Evolutionary conservation across 1,140 invertebrate genomes (phyloP).

Genomic region (Mycetomoellerius zeteki): DNA sequence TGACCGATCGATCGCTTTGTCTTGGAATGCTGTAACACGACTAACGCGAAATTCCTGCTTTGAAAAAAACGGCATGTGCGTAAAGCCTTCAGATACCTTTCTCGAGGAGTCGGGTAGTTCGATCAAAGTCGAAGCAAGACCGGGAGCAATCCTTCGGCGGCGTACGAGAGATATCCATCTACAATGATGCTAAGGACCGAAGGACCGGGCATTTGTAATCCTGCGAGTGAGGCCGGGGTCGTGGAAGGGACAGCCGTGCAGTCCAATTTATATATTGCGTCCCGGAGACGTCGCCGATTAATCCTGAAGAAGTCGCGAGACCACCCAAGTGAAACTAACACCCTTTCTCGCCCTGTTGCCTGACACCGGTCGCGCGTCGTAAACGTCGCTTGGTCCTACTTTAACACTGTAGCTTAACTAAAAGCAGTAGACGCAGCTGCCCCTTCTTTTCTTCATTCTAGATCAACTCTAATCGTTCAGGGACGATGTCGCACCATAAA

Average conservation of each 20-base stretch:
- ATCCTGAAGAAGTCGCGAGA: constrained; percentile 83
- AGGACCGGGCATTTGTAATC: constrained; percentile 85
- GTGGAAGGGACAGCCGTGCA: constrained; percentile 70
- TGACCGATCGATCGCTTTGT: constrained; percentile 23
- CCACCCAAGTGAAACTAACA: constrained; percentile 86
- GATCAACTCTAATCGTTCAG: constrained; percentile 68
- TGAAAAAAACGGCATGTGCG: not conserved
- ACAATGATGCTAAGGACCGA: constrained; percentile 83
- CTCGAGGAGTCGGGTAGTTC: constrained; percentile 72
- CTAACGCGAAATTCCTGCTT: constrained; percentile 9
- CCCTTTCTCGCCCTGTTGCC: constrained; percentile 80
- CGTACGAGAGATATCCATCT: constrained; percentile 84
- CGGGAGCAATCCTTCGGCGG: constrained; percentile 82
- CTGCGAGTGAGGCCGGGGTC: constrained; percentile 68
- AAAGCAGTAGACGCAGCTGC: constrained; percentile 70
- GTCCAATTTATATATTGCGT: constrained; percentile 86
- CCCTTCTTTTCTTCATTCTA: constrained; percentile 47
- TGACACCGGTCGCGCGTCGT: constrained; percentile 81
- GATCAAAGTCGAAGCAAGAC: constrained; percentile 83
- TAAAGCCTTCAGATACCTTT: not conserved
- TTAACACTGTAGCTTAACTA: constrained; percentile 76
- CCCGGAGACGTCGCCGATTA: constrained; percentile 83
- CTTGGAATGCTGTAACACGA: constrained; percentile 53
- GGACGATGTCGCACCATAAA: constrained; percentile 26
- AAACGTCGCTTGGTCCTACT: constrained; percentile 81